Conservation (phyloP, 2,888 invertebrate species). For the Stegana nigrithorax region DNA sequence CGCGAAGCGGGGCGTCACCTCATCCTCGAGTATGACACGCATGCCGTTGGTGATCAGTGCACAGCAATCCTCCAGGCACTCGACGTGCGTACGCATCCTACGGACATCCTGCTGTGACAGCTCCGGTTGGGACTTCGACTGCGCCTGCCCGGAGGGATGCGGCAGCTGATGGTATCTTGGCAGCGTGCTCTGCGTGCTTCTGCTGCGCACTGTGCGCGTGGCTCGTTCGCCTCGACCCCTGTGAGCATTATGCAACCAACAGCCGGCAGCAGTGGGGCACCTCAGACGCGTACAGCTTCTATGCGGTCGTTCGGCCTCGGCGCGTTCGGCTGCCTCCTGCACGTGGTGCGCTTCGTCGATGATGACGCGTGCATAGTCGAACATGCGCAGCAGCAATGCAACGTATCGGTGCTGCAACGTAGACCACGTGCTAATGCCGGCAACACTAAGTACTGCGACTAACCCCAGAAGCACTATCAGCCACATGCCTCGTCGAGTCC, state of each 20-base stretch:
- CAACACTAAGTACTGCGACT: background rate
- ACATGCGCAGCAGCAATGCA: background rate
- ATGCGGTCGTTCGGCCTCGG: background rate
- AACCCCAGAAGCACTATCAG: background rate
- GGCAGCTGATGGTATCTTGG: background rate
- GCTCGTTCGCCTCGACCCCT: too few relatives aligned
- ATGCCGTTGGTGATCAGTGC: constrained; percentile 33
- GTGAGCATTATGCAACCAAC: too few relatives aligned
- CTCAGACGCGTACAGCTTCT: background rate
- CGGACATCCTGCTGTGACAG: too few relatives aligned
- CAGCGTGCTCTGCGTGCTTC: background rate
- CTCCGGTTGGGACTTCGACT: background rate
- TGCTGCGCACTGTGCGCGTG: background rate
- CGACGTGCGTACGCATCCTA: too few relatives aligned
- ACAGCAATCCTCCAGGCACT: constrained; percentile 26
- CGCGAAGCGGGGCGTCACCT: constrained; percentile 39
- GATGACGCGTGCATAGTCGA: background rate
- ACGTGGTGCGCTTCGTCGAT: background rate
- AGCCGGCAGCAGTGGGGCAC: background rate
- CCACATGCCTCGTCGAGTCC: background rate
- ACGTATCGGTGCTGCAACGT: background rate
- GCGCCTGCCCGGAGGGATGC: background rate
- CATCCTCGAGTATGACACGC: constrained; percentile 40
- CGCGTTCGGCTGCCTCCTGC: background rate
- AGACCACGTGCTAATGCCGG: background rate